Evolutionary conservation across 2,113 vertebrate genomes (phyloP), one percentile per base, ranked within the genome.

Genomic region (Sapajus apella): DNA sequence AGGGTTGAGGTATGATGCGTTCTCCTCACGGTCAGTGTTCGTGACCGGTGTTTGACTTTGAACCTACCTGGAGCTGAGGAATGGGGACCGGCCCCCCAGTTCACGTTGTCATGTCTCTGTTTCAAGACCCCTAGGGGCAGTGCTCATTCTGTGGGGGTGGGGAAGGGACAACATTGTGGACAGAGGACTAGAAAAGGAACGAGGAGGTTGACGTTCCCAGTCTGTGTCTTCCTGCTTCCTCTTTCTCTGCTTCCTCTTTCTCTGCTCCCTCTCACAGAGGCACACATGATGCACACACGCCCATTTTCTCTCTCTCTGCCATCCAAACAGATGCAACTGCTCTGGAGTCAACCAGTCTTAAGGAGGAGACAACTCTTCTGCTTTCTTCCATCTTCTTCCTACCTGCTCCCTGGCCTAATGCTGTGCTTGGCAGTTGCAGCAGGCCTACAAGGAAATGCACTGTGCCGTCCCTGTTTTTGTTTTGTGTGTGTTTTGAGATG

Each of bases 381-480:
- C 30, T 55, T n/a, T 32, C 76, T 90, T 77, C 40, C 3, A 17
- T 3, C 58, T 50, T 75, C 52, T 43, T 91, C 37, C 25, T 30
- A 11, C 58, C 0, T 0, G 1, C 20, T 55, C 47, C 56, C 55
- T 52, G 75, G 80, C 75, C 92, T 45, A 4, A 35, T 43, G 64
- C 91, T 88, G 5, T 8, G 4, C 89, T 91, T 91, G 58, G 75
- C 91, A 84, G 92, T 73, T 58, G 52, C 32, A 66, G 25, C 87
- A 72, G 87, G 84, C 90, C 58, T 91, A 55, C 5, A 35, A 97
- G 94, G 87, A 92, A 90, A 96, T 80, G n/a, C 13, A 12, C 52
- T 40, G 0, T 85, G 43, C 58, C 66, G 12, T 90, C 45, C 35
- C 25, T 66, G 27, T 5, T 3, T 40, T 56, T 47, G 20, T 73